Base-by-base conservation (phyloP, 2,888 invertebrate species). In the Sphinx pinastri region DNA sequence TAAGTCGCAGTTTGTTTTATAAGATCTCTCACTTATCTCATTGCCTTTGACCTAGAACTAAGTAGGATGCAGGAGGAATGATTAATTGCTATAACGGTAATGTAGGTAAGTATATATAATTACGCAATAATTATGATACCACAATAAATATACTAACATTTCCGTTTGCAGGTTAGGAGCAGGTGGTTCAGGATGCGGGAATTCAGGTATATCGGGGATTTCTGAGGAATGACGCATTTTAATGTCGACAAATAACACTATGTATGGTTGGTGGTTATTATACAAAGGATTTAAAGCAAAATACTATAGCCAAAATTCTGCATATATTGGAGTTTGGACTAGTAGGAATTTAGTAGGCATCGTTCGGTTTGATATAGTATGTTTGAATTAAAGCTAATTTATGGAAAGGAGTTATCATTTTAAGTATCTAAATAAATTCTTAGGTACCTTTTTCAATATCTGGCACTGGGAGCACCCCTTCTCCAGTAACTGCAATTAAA, bases 141-240 rank as follows among this genome's bases (percentile, higher is more conserved):
- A 31, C 25, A 54, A 55, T 11, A 60, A n/a, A 16, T 60, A 5
- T 60, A 92, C 92, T 88, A 88, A 92, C 92, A 82, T 84, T 72
- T 85, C 83, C 66, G 80, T 76, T 74, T 76, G 80, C 73, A 13
- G 63, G 19, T 7, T 49, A 49, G 88, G 88, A 82, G 76, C 86
- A 72, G 88, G 82, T 74, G 85, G 69, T 73, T 87, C 90, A 70
- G 88, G 90, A 79, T 78, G 84, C 85, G 81, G 88, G 83, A 90
- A 84, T 78, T 90, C 92, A 74, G 92, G 85, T 74, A 90, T 88
- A 80, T 87, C 90, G 71, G 89, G 89, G 79, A 90, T 85, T 76
- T 92, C 93, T 93, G 91, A 73, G 79, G 79, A 80, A 82, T 73
- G 73, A 63, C 68, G 57, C 16, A n/a, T 71, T 19, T 71, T 69